Base-by-base conservation (phyloP, 2,113 vertebrate genomes). In the Rhagologus leucostigma region DNA sequence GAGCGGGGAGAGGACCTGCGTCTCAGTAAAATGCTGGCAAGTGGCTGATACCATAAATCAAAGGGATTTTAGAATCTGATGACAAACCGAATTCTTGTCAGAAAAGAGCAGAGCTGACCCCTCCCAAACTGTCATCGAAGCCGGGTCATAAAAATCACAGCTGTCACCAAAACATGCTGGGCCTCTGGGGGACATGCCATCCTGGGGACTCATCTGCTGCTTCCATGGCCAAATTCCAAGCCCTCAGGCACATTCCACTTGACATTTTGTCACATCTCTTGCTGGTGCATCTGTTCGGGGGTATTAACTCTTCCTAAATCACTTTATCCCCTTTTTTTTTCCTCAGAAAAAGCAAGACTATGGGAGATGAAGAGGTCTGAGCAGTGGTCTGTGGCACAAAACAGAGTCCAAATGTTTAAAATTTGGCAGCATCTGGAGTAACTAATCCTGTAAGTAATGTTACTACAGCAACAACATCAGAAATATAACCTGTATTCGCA, bases 81-180 rank as follows among this genome's bases (percentile, higher is more conserved):
- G 98, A 99, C 98, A 99, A 99, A 98, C 97, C 94, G 93, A 98
- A 99, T 98, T 98, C 98, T 98, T 98, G 97, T 97, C 97, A 98
- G 96, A 98, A 98, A 98, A 98, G 98, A 98, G 97, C 97, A 97
- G 97, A 97, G 93, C 91, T 97, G 83, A 96, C 96, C 96, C 97
- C 98, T 97, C 97, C 97, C 89, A 98, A 96, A 98, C 97, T 99
- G 98, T 99, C 98, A 99, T 98, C 96, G 97, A 99, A 99, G 97
- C 97, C 23, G 93, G 96, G 96, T 97, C 98, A 98, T 99, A 98
- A 99, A 99, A 99, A 98, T 98, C 96, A 98, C 98, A 99, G 98
- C 98, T 99, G 98, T 99, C 98, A 99, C 95, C 97, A 97, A 98
- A 96, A 84, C 97, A 96, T 79, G 98, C 88, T 41, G 11, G 97